Conservation (phyloP, 2,888 invertebrate species). For the Branchipolynoe longqiensis region DNA sequence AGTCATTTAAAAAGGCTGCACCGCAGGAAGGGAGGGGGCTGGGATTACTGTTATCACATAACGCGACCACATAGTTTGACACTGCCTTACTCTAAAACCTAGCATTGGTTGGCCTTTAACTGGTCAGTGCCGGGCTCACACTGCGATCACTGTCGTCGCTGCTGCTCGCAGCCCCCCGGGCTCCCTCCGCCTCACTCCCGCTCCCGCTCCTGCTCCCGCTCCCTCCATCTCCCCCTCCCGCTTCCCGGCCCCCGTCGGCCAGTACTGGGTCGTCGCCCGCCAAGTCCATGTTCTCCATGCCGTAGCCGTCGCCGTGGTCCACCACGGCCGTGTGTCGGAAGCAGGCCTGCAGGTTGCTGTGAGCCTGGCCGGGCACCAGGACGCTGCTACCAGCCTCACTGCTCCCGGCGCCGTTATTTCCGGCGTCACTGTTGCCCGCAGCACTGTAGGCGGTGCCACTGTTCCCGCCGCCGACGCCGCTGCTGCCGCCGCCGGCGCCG, state of each 20-base stretch:
- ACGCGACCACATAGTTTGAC: no score
- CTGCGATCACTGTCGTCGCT: constrained; percentile 46
- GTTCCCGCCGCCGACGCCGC: no score
- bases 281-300: constrained; percentile 62
- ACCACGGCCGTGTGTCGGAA: constrained; percentile 35
- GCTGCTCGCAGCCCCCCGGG: not conserved
- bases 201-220: not conserved
- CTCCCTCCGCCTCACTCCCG: not conserved
- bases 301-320: constrained; percentile 64
- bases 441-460: no score
- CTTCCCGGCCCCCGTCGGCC: not conserved
- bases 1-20: no score
- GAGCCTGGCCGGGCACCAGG: not conserved
- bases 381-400: not conserved
- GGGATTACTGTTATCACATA: no score
- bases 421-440: not conserved
- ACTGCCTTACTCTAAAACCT: no score
- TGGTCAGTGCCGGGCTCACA: constrained; percentile 56
- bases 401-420: not conserved
- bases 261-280: constrained; percentile 36
- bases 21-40: no score
- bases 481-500: no score
- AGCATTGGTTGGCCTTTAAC: no score
- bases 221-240: not conserved
- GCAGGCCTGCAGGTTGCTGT: constrained; percentile 39